Percentiles rank a stretch among this genome's conserved stretches.
These are phyloP conservation scores for Perizoma flavofasciatum DNA, from an alignment of 2,888 invertebrate genomes.

Conservation along the genomic window DNA sequence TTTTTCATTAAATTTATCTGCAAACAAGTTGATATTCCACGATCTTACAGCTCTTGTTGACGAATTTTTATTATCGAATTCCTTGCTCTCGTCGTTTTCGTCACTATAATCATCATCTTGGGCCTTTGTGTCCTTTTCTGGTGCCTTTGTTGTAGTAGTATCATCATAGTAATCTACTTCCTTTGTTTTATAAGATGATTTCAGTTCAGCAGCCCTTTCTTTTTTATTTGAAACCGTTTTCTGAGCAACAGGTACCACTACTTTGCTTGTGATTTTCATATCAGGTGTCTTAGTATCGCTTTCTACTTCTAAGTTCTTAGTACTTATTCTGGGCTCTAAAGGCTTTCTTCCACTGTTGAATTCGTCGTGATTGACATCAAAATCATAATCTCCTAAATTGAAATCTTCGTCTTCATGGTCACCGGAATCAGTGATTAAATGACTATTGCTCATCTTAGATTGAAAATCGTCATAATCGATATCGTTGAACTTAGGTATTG, in stretches of 20 bases:
- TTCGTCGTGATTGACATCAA: constrained; percentile 73
- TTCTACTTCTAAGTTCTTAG: constrained; percentile 5
- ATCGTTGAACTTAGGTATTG: constrained; percentile 67
- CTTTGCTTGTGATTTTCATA: constrained; percentile 43
- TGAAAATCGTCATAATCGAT: constrained; percentile 65
- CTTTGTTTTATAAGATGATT: constrained; percentile 41
- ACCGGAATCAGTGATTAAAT: constrained; percentile 51
- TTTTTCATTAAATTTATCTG: constrained; percentile 50
- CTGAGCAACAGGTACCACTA: constrained; percentile 27
- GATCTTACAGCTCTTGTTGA: constrained; percentile 52
- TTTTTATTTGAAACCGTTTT: constrained; percentile 37
- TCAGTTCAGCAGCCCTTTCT: constrained; percentile 35
- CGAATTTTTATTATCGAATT: constrained; percentile 40
- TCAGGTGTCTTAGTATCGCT: constrained; percentile 24
- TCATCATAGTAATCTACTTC: constrained; percentile 61
- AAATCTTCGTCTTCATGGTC: constrained; percentile 76
- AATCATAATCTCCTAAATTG: constrained; percentile 70
- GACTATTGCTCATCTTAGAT: constrained; percentile 47
- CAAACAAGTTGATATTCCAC: constrained; percentile 44
- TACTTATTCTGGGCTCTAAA: constrained; percentile 53
- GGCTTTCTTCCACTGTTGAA: constrained; percentile 63
- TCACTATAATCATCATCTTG: constrained; percentile 50
- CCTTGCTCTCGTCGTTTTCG: constrained; percentile 54
- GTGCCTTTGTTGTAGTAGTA: constrained; percentile 39
- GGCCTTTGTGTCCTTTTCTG: constrained; percentile 37